A percentile compares a stretch with the other conserved stretches of the same genome.
phyloP scores from a whole-genome alignment of 2,113 vertebrate genomes.

The Labeo catla region DNA sequence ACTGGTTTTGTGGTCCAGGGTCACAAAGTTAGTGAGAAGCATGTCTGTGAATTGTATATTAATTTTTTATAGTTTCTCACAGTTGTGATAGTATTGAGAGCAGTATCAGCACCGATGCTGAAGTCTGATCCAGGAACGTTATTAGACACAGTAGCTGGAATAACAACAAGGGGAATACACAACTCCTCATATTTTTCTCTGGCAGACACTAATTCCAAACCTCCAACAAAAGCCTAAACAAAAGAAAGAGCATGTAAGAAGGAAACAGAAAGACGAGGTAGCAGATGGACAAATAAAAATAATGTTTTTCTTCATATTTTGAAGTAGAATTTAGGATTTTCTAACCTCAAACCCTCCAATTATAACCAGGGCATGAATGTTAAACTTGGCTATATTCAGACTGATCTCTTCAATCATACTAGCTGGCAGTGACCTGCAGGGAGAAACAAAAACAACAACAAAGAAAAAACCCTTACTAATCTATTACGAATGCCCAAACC shows the following conservation, averaged over 20 bases:
- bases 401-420: conserved; percentile 87
- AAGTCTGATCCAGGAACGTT: conserved; percentile 94
- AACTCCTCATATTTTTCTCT: conserved; percentile 88
- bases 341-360: conserved; percentile 93
- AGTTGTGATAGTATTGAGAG: conserved; percentile 89
- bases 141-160: conserved; percentile 95
- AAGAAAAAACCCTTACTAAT: background rate
- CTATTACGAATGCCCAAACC: too few species aligned
- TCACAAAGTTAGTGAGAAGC: background rate
- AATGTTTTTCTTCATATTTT: background rate
- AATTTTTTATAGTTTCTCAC: conserved; percentile 58
- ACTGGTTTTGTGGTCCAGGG: too few species aligned
- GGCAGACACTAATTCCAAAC: conserved; percentile 87
- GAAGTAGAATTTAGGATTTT: background rate
- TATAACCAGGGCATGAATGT: conserved; percentile 88
- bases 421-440: conserved; percentile 82
- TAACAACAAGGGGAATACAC: conserved; percentile 90
- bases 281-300: background rate
- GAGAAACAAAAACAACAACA: background rate
- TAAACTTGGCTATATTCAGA: conserved; percentile 81
- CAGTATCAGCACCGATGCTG: conserved; percentile 91
- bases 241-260: conserved; percentile 54
- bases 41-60: conserved; percentile 3
- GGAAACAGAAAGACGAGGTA: background rate
- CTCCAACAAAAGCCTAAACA: conserved; percentile 88